These are phyloP conservation scores for Lethocerus indicus DNA, from an alignment of 1,140 invertebrate genomes.

Conservation along the genomic window DNA sequence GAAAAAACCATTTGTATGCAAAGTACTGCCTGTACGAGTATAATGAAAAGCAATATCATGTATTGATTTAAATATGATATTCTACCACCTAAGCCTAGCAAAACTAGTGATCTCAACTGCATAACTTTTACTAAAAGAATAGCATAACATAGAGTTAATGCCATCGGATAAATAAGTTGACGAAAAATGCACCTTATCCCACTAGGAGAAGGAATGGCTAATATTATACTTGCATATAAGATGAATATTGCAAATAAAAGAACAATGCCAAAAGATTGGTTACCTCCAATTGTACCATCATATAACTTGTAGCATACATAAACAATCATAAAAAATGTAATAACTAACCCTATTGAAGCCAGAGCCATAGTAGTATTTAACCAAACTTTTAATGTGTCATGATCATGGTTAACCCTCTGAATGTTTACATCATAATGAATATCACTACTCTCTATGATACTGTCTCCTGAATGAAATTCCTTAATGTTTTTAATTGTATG, in stretches of 20 bases:
- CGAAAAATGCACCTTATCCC: slow-evolving; percentile 23
- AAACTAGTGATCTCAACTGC: slow-evolving; percentile 23
- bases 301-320: slow-evolving; percentile 27
- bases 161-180: slow-evolving; percentile 21
- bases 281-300: slow-evolving; percentile 28
- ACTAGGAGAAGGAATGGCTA: slow-evolving; percentile 26
- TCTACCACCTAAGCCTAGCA: slow-evolving; percentile 24
- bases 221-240: slow-evolving; percentile 25
- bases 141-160: slow-evolving; percentile 22
- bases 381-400: neutral
- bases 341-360: neutral
- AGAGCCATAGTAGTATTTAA: neutral
- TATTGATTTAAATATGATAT: slow-evolving; percentile 24
- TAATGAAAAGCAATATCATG: slow-evolving; percentile 24
- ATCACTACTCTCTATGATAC: too few species aligned
- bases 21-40: slow-evolving; percentile 23
- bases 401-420: neutral
- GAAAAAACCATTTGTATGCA: slow-evolving; percentile 22
- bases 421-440: too few species aligned
- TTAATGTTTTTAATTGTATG: too few species aligned
- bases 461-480: too few species aligned
- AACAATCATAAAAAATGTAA: slow-evolving; percentile 5
- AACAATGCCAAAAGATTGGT: slow-evolving; percentile 27
- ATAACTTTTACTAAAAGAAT: slow-evolving; percentile 25
- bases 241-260: slow-evolving; percentile 27